Base-by-base conservation (phyloP, 2,888 invertebrate species). In the Ectemnius lituratus region DNA sequence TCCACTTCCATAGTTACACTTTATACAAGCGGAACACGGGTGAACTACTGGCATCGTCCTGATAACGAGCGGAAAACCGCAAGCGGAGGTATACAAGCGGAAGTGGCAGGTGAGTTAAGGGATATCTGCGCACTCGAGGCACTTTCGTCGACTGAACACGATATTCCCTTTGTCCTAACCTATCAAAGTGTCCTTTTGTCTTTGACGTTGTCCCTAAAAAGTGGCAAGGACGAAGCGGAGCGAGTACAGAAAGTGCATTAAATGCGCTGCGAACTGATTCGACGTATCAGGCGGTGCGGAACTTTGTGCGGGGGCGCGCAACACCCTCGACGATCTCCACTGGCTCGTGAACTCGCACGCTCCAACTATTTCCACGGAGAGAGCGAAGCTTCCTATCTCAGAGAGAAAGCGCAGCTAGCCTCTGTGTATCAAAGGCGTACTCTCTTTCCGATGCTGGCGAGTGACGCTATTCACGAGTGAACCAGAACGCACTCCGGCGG, bases 341-440 rank as follows among this genome's bases (percentile, higher is more conserved):
- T 67, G 45, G 59, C 66, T 60, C 65, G 66, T 52, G 49, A 70
- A 47, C 52, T 20, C 57, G 62, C 28, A 16, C 52, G 58, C 47
- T 59, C 68, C 37, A 57, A 58, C 27, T 57, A 59, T 11, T 14
- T 13, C 23, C 46, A 57, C 58, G 16, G 14, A 16, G n/a, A 13
- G 57, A 59, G 57, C 4, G 27, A 62, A 56, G 49, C 61, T 23
- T 64, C 69, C 27, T 49, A 56, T 37, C 37, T 67, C 57, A 58
- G 61, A 45, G 37, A 16, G 45, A 56, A 60, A 60, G 28, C 47
- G 11, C 20, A 57, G 28, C 37, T 6, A 37, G 37, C 11, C 37
- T 37, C 37, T 37, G 37, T 11, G 37, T 6, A 37, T 37, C 37
- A 37, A 37, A 37, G 37, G 8, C 37, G 1, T 37, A 11, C 11